Percentiles rank a stretch among this genome's conserved stretches.
Evolutionary conservation across 1,140 invertebrate species (phyloP).

Genomic region (Apis dorsata): DNA sequence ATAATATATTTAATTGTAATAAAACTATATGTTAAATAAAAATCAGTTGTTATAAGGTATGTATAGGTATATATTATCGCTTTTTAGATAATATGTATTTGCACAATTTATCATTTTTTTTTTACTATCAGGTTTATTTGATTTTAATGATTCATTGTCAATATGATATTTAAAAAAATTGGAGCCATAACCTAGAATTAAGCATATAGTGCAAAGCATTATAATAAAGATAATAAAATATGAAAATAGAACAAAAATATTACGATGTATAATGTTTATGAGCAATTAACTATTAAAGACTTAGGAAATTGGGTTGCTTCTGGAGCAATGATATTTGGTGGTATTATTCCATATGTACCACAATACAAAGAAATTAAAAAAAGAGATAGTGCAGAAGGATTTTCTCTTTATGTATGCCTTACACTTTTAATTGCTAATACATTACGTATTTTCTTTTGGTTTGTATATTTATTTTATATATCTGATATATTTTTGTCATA

Average conservation of each 20-base stretch:
- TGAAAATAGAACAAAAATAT: conserved; percentile 14
- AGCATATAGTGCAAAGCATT: background rate
- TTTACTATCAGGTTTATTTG: conserved; percentile 5
- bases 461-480: conserved; percentile 74
- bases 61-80: background rate
- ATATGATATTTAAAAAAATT: conserved; percentile 32
- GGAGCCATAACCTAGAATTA: conserved; percentile 49
- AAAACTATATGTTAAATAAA: background rate
- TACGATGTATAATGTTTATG: conserved; percentile 64
- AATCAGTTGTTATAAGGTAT: background rate
- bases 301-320: conserved; percentile 86
- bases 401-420: conserved; percentile 97
- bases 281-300: conserved; percentile 82
- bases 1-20: background rate
- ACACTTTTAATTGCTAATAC: conserved; percentile 97
- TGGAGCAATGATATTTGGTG: conserved; percentile 94
- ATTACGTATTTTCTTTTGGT: conserved; percentile 98
- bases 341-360: conserved; percentile 92
- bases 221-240: conserved; percentile 32
- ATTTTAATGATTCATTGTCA: conserved; percentile 33
- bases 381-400: conserved; percentile 95
- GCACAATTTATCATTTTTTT: background rate
- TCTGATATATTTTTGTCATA: background rate
- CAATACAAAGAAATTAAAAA: conserved; percentile 96
- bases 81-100: background rate